Evolutionary conservation across 2,888 invertebrate species (phyloP), one percentile per base, ranked within the genome.

Genomic region (Amiota minor): DNA sequence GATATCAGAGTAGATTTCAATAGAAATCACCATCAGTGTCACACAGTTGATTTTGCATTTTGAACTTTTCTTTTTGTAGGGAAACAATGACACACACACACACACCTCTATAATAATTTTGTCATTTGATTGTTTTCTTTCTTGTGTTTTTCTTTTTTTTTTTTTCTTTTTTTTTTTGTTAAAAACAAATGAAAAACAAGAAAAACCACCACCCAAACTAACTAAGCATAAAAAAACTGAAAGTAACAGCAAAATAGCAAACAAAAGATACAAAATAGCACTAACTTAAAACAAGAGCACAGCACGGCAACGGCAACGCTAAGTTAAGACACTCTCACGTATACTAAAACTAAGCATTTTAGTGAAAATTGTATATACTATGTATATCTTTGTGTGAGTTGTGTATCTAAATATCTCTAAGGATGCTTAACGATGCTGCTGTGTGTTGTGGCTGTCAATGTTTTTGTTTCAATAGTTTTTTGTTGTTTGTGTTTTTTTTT

Each of bases 81-180:
- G 35, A 64, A n/a, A 71, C 72, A 70, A 65, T 76, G 74, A 71
- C 70, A 62, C 56, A 72, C 64, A 73, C 70, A 75, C 70, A 62
- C 56, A 72, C 64, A 73, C 70, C 73, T 71, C 56, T 14, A 35
- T 8, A 35, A 35, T 35, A 35, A 76, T 77, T 74, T 75, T 74
- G 71, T 75, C 76, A 74, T 77, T 79, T 78, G 77, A 77, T 82
- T 79, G 77, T 81, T 72, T 75, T 74, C 6, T 35, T 35, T 35
- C 35, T 35, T 3, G 3, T 35, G 2, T 6, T 3, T 35, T 35
- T 35, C 6, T 75, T 73, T 65, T 64, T 20, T 56, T 9, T 59
- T 46, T 50, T 3, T 35, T 35, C 6, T 6, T 75, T 73, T 65
- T 64, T 20, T 56, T 9, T 59, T 46, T 50, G 10, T 47, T 69